Percentiles rank a stretch among this genome's conserved stretches.
phyloP scores from a whole-genome alignment of 2,888 invertebrate species.

The Dolichopus griseipennis region DNA sequence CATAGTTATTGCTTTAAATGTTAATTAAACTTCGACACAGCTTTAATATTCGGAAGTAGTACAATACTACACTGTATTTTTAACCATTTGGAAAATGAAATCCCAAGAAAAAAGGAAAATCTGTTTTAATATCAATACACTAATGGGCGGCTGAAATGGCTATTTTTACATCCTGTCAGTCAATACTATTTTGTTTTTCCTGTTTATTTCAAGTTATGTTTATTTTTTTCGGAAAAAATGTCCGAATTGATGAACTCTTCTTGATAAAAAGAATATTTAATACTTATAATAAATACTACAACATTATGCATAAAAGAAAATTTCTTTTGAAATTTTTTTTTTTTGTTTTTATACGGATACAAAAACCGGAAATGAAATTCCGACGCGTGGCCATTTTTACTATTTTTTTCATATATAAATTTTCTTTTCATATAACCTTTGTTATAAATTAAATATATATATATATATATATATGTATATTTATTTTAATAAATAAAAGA shows the following conservation, averaged over 20 bases:
- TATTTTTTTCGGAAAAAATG: too few species aligned
- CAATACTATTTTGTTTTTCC: neutral
- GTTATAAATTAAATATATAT: neutral
- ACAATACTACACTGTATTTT: too few species aligned
- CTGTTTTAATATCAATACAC: neutral
- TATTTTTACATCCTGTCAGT: slow-evolving; percentile 1
- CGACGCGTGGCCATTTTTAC: slow-evolving; percentile 2
- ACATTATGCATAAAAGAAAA: too few species aligned
- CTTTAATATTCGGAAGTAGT: too few species aligned
- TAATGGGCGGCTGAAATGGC: neutral
- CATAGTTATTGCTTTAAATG: too few species aligned
- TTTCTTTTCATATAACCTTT: neutral
- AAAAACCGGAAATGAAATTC: neutral
- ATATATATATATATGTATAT: too few species aligned
- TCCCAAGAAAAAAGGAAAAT: neutral
- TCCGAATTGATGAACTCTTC: neutral
- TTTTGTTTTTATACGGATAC: neutral
- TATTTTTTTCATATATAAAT: neutral
- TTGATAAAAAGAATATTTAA: too few species aligned
- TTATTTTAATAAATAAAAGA: neutral
- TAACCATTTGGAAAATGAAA: too few species aligned
- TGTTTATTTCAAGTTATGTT: too few species aligned
- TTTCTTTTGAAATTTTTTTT: neutral
- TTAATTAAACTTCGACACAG: too few species aligned
- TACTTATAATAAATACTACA: too few species aligned